Conservation (phyloP, 2,888 invertebrate species). For the Acleris cristana region DNA sequence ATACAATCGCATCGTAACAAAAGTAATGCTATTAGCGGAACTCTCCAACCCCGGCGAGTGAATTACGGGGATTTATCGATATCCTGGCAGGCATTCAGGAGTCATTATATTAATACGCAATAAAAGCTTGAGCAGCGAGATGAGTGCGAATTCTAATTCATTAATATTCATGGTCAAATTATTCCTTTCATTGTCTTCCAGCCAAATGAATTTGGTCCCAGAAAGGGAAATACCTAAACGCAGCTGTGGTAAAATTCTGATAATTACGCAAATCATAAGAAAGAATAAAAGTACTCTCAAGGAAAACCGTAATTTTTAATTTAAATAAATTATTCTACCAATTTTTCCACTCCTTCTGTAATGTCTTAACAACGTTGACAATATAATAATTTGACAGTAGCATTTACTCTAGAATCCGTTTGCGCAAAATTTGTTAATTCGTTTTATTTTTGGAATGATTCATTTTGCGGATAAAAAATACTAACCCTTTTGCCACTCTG, state of each 20-base stretch:
- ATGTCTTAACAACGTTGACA: too few species aligned
- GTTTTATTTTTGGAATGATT: too few species aligned
- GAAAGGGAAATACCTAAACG: constrained; percentile 60
- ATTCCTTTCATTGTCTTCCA: constrained; percentile 72
- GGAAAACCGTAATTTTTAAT: constrained; percentile 8
- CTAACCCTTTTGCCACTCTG: too few species aligned
- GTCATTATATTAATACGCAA: constrained; percentile 71
- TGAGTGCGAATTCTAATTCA: constrained; percentile 70
- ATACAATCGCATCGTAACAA: constrained; percentile 26
- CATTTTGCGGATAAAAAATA: too few species aligned
- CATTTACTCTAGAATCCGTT: too few species aligned
- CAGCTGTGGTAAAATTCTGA: constrained; percentile 56
- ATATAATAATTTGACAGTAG: too few species aligned
- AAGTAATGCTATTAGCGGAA: constrained; percentile 29
- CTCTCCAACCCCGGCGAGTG: constrained; percentile 42
- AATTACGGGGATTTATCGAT: constrained; percentile 59
- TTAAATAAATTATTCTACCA: neutral
- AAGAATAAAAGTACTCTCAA: constrained; percentile 9
- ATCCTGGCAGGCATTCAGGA: constrained; percentile 52
- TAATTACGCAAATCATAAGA: constrained; percentile 50
- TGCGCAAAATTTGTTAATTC: too few species aligned
- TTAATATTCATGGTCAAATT: constrained; percentile 79
- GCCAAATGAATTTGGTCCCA: constrained; percentile 66
- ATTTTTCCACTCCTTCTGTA: neutral
- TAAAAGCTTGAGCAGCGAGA: constrained; percentile 64